These are phyloP conservation scores for Acyrthosiphon pisum DNA, from an alignment of 1,140 invertebrate species.

Conservation along the genomic window DNA sequence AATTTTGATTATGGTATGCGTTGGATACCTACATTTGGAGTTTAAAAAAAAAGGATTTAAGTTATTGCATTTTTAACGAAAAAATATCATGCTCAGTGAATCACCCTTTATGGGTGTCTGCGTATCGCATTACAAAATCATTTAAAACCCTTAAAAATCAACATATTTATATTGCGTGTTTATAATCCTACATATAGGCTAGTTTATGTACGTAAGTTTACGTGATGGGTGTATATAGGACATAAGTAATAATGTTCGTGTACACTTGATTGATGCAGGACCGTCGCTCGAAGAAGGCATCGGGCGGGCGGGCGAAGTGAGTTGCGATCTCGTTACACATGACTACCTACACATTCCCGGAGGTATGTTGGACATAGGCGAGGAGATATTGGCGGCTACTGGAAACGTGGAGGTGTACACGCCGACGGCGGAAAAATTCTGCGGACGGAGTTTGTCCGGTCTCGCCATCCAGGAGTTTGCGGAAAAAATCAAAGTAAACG, in stretches of 20 bases:
- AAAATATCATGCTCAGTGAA: no score
- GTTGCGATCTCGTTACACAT: conserved; percentile 59
- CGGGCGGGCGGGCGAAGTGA: conserved; percentile 59
- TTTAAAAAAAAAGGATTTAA: no score
- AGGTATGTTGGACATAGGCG: conserved; percentile 58
- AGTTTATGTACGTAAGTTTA: background rate
- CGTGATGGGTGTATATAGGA: background rate
- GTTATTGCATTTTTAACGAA: no score
- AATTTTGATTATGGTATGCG: no score
- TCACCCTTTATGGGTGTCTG: no score
- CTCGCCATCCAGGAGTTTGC: conserved; percentile 59
- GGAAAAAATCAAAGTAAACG: conserved; percentile 58
- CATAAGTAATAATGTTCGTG: background rate
- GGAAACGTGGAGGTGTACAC: conserved; percentile 35
- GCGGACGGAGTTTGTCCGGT: conserved; percentile 59
- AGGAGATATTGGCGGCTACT: conserved; percentile 50
- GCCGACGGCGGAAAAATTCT: conserved; percentile 59
- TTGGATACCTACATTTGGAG: no score
- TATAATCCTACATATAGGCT: no score
- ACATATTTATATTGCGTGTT: no score
- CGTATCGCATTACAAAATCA: no score
- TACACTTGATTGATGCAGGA: conserved; percentile 21
- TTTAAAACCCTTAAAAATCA: no score
- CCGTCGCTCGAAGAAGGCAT: conserved; percentile 58
- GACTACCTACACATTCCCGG: conserved; percentile 59